These are phyloP conservation scores for Moxostoma hubbsi DNA, from an alignment of 2,797 vertebrate species.

Conservation along the genomic window DNA sequence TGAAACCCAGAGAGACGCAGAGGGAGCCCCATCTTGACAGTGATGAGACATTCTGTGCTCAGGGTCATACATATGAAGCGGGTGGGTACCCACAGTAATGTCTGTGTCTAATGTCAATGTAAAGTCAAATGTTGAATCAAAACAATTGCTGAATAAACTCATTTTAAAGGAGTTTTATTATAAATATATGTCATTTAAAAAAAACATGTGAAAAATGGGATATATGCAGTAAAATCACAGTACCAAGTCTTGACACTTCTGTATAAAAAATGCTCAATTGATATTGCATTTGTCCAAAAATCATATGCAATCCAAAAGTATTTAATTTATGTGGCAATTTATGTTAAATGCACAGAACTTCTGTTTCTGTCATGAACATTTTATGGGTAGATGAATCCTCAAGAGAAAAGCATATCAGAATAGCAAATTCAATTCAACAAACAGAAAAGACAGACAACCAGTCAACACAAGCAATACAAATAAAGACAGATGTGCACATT, in stretches of 20 bases:
- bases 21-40: conserved; percentile 51
- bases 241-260: conserved; percentile 2
- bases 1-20: conserved; percentile 54
- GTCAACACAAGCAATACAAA: conserved; percentile 32
- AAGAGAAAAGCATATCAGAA: conserved; percentile 7
- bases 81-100: conserved; percentile 4
- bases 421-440: background rate
- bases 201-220: background rate
- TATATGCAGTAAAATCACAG: background rate
- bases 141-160: background rate
- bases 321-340: background rate
- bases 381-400: conserved; percentile 1
- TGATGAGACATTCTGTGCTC: conserved; percentile 46
- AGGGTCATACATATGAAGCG: conserved; percentile 10
- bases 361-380: conserved; percentile 5
- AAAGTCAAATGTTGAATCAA: conserved; percentile 1
- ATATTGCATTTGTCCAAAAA: conserved; percentile 7
- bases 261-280: background rate
- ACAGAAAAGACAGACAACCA: background rate
- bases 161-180: no score
- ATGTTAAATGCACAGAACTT: conserved; percentile 6
- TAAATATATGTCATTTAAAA: background rate
- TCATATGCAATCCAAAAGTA: background rate
- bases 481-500: conserved; percentile 40
- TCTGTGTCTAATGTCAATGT: background rate